phyloP scores from a whole-genome alignment of 2,888 invertebrate genomes.

The Synanthedon andrenaeformis region DNA sequence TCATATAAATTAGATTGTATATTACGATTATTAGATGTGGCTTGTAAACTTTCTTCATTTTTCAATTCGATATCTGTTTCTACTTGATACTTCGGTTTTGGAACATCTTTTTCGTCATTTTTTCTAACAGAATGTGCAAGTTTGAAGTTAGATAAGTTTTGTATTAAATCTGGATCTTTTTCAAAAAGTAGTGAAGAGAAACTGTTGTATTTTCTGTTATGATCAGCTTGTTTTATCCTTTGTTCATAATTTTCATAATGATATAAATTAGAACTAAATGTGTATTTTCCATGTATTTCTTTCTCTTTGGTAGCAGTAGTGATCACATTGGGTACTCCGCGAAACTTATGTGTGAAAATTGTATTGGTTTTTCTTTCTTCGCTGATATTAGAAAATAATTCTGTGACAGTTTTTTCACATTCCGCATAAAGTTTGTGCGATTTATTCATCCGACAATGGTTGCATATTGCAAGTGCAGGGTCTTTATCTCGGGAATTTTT shows the following conservation, averaged over 20 bases:
- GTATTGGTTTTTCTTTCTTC: slow-evolving; percentile 11
- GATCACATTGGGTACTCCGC: not conserved
- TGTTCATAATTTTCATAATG: slow-evolving; percentile 1
- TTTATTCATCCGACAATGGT: slow-evolving; percentile 28
- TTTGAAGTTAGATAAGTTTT: not conserved
- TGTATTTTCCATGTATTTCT: slow-evolving; percentile 6
- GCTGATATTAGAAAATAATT: slow-evolving; percentile 12
- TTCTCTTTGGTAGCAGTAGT: not conserved
- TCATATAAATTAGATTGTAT: too few species aligned
- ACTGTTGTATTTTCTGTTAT: too few species aligned
- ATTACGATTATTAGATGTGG: too few species aligned
- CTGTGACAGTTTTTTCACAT: slow-evolving; percentile 29
- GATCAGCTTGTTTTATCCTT: not conserved
- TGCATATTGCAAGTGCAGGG: slow-evolving; percentile 30
- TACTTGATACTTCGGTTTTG: not conserved
- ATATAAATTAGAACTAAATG: slow-evolving; percentile 10
- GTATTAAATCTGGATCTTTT: too few species aligned
- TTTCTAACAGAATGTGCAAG: not conserved
- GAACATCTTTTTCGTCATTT: not conserved
- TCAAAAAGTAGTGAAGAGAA: too few species aligned
- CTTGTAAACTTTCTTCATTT: too few species aligned
- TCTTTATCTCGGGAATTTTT: slow-evolving; percentile 22
- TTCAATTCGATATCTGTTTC: too few species aligned
- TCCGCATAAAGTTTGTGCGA: slow-evolving; percentile 22
- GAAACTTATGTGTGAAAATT: too few species aligned